A percentile compares a stretch with the other conserved stretches of the same genome.
Conservation (phyloP, 2,113 vertebrate species). For the Ictalurus furcatus region DNA sequence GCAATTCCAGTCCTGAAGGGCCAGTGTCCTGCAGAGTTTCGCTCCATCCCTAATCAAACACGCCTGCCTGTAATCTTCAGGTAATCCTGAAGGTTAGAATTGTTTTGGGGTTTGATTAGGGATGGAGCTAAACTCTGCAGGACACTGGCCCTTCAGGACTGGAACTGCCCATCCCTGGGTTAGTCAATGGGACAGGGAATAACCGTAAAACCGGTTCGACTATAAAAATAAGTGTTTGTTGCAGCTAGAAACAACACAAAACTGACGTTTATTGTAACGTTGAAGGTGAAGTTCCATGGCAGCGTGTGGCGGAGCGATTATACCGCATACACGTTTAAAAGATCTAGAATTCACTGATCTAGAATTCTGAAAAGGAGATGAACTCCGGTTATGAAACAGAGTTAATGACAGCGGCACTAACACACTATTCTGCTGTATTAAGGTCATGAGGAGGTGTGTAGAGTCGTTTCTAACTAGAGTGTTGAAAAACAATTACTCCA, state of each 20-base stretch:
- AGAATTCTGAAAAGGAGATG: not conserved
- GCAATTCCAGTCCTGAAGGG: too few relatives aligned
- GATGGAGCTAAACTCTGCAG: too few relatives aligned
- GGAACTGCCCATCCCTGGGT: too few relatives aligned
- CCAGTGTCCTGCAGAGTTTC: too few relatives aligned
- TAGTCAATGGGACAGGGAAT: not conserved
- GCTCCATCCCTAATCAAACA: too few relatives aligned
- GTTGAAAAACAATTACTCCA: conserved; percentile 7
- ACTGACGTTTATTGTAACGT: not conserved
- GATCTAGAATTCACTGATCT: not conserved
- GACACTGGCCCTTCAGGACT: too few relatives aligned
- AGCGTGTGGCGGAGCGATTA: not conserved
- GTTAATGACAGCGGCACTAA: not conserved
- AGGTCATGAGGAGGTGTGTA: not conserved
- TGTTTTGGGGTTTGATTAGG: too few relatives aligned
- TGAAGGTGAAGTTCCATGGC: not conserved
- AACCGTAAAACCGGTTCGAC: not conserved
- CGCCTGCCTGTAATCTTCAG: too few relatives aligned
- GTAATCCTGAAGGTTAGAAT: too few relatives aligned
- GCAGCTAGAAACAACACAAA: not conserved
- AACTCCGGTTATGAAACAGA: not conserved
- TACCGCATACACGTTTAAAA: not conserved
- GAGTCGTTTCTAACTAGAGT: not conserved
- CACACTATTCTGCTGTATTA: not conserved
- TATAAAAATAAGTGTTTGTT: not conserved